These are phyloP conservation scores for Beris chalybata DNA, from an alignment of 2,888 invertebrate genomes.

Conservation along the genomic window DNA sequence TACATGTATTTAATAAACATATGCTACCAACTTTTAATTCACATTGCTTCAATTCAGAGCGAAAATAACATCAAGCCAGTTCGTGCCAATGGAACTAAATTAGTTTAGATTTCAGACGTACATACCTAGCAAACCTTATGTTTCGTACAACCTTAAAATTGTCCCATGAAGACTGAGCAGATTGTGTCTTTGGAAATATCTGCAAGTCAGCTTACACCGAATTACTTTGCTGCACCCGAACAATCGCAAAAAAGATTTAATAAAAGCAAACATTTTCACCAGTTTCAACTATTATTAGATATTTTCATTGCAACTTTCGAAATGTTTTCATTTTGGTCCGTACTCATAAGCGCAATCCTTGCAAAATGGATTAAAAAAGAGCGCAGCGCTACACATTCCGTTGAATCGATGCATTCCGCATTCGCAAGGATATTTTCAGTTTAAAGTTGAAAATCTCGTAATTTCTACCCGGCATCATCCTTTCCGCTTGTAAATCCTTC, in stretches of 20 bases:
- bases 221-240: background rate
- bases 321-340: slow-evolving; percentile 35
- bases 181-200: slow-evolving; percentile 1
- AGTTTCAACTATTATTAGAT: slow-evolving; percentile 23
- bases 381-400: slow-evolving; percentile 14
- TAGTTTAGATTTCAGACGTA: background rate
- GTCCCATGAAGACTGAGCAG: background rate
- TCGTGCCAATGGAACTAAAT: too few relatives aligned
- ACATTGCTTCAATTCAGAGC: too few relatives aligned
- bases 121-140: slow-evolving; percentile 2
- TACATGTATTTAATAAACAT: too few relatives aligned
- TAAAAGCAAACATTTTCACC: slow-evolving; percentile 19
- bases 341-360: slow-evolving; percentile 20
- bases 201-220: slow-evolving; percentile 6
- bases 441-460: slow-evolving; percentile 14
- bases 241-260: slow-evolving; percentile 9
- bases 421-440: slow-evolving; percentile 29
- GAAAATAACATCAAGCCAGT: too few relatives aligned
- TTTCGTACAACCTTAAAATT: background rate
- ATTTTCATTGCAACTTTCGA: slow-evolving; percentile 32
- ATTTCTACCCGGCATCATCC: background rate
- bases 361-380: slow-evolving; percentile 32
- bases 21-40: too few relatives aligned
- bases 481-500: background rate
- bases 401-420: slow-evolving; percentile 26